Base-by-base conservation (phyloP, 2,888 invertebrate species). In the Rhorus exstirpatorius region DNA sequence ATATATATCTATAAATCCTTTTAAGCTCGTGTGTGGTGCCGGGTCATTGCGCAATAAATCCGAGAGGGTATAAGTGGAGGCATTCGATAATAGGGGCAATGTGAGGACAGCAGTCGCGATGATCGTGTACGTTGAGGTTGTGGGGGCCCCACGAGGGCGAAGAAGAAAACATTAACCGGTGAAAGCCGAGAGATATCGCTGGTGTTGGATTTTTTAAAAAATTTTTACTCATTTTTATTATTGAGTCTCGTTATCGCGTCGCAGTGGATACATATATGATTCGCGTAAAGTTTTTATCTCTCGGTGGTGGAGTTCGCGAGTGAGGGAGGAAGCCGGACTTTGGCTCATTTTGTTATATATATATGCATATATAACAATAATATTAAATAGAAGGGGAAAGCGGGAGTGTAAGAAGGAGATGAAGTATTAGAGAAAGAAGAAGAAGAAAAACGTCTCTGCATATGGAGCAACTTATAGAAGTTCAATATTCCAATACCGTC, bases 1-100 rank as follows among this genome's bases (percentile, higher is more conserved):
- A n/a, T 76, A 49, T 61, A 51, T 31, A 26, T 49, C 24, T 38
- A 19, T 76, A 58, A 44, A 79, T 82, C 79, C 65, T 58, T 71
- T 82, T 79, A 75, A 75, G 79, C 79, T 65, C 81, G 68, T 46
- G 65, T 67, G n/a, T n/a, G n/a, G 63, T 82, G 75, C 63, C 65
- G 70, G 70, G 74, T 76, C 70, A 74, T 79, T 82, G 67, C 82
- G 79, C 77, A 82, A 82, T 75, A n/a, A 79, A 82, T 82, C 78
- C 68, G 19, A 3, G 60, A 51, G 41, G 67, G 74, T 71, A 67
- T 61, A 46, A 60, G 67, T 77, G 38, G 35, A 71, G 31, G 46
- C 55, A 65, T 61, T 75, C 63, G 63, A 65, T 65, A 31, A 71
- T 61, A 17, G n/a, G 61, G 60, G 70, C 65, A 55, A 58, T 63